Evolutionary conservation across 2,888 invertebrate species (phyloP).

Genomic region (Drosophila meridiana): DNA sequence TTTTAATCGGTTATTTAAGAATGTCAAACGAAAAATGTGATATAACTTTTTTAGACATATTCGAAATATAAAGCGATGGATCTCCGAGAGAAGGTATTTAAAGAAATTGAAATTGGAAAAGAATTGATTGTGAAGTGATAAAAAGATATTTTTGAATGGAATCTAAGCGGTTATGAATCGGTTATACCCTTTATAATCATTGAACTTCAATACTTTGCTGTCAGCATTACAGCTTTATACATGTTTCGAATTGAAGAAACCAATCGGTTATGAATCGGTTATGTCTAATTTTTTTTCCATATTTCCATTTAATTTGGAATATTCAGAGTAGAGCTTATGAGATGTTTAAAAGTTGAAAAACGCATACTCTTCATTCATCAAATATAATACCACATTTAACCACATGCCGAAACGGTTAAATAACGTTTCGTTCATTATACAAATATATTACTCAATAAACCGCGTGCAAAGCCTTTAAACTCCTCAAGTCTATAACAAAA

Average conservation of each 20-base stretch:
- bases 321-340: no score
- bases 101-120: no score
- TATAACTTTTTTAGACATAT: background rate
- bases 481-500: constrained; percentile 32
- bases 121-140: background rate
- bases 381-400: background rate
- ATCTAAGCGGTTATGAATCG: background rate
- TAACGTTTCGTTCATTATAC: background rate
- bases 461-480: constrained; percentile 25
- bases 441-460: constrained; percentile 14
- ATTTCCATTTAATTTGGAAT: no score
- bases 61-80: no score
- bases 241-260: background rate
- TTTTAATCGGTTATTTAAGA: background rate
- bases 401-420: background rate
- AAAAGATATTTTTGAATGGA: no score
- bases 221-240: background rate
- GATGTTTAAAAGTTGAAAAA: no score
- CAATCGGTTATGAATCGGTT: constrained; percentile 22
- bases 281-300: background rate
- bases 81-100: no score
- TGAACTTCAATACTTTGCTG: no score
- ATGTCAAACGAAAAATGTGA: background rate
- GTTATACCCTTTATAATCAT: background rate
- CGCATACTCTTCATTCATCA: no score